phyloP scores from a whole-genome alignment of 2,797 vertebrate genomes.

The Thunnus albacares region DNA sequence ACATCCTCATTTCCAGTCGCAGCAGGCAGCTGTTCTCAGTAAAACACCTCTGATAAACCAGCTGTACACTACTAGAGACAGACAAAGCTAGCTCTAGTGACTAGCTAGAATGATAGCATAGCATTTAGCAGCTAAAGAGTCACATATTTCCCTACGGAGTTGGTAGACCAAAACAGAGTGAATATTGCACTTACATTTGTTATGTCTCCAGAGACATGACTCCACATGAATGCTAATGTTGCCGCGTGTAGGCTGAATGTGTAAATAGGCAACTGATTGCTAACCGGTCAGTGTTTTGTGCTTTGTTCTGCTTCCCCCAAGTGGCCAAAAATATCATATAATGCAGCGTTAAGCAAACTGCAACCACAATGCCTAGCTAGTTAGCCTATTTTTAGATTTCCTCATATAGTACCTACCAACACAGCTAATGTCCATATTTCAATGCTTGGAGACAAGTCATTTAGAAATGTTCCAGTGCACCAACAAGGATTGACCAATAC shows the following conservation, averaged over 20 bases:
- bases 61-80: neutral
- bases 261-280: too few relatives aligned
- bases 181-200: neutral
- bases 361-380: rapidly evolving
- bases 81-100: neutral
- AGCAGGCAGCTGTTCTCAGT: neutral
- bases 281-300: neutral
- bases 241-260: too few relatives aligned
- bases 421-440: neutral
- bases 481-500: neutral
- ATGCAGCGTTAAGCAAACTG: neutral
- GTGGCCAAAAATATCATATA: neutral
- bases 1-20: neutral
- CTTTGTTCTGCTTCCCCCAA: neutral
- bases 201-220: too few relatives aligned
- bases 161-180: neutral
- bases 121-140: neutral
- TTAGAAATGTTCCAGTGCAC: slow-evolving; percentile 7
- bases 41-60: neutral
- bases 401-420: neutral
- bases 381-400: neutral
- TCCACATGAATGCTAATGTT: too few relatives aligned
- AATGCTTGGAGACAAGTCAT: slow-evolving; percentile 3
- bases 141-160: too few relatives aligned
- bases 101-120: neutral